Evolutionary conservation across 1,140 invertebrate genomes (phyloP).

Genomic region (Platyscapa corneri): DNA sequence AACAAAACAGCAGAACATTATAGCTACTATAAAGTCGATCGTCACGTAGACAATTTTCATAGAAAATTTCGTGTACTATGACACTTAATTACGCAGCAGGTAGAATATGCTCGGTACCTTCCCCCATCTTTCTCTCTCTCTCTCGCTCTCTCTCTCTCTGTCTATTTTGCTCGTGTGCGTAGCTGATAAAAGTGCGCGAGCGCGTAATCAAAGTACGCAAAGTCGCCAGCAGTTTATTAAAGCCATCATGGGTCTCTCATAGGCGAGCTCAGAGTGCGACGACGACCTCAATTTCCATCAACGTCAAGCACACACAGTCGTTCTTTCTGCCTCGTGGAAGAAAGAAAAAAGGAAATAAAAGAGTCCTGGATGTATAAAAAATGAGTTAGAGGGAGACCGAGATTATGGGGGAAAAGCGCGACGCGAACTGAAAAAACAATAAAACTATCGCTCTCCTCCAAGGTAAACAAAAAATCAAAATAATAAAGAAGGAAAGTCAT

Average conservation of each 20-base stretch:
- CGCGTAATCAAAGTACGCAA: constrained; percentile 46
- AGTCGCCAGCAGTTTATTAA: constrained; percentile 45
- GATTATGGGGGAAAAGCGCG: neutral
- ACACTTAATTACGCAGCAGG: constrained; percentile 37
- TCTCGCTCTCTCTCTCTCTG: neutral
- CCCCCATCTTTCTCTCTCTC: no score
- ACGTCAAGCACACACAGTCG: constrained; percentile 40
- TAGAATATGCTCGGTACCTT: neutral
- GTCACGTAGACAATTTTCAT: neutral
- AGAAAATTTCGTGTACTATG: neutral
- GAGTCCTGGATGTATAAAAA: constrained; percentile 2
- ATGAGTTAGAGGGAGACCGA: neutral
- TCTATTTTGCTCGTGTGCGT: neutral
- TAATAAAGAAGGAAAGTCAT: neutral
- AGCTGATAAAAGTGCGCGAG: constrained; percentile 14
- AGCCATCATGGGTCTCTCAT: constrained; percentile 33
- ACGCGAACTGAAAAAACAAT: neutral
- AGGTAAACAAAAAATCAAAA: neutral
- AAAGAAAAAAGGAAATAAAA: constrained; percentile 9
- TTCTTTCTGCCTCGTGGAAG: constrained; percentile 11
- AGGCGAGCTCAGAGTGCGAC: neutral
- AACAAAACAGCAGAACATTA: neutral
- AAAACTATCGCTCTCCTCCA: neutral
- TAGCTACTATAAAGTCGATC: neutral
- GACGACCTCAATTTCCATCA: constrained; percentile 49